Conservation (phyloP, 1,140 invertebrate species). For the Paracyclopina nana region DNA sequence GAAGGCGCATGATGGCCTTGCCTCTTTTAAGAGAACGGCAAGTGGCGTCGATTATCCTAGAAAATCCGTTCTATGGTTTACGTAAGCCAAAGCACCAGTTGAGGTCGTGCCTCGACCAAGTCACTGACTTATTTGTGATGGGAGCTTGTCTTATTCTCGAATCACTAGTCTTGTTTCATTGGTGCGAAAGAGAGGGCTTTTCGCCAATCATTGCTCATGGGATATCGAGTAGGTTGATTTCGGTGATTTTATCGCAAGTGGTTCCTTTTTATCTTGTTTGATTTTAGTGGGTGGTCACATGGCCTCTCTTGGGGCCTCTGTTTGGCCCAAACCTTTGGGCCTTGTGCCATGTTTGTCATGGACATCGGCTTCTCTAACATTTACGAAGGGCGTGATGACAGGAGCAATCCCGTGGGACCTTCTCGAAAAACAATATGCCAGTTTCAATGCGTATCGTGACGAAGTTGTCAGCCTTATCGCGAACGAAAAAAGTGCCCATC, state of each 20-base stretch:
- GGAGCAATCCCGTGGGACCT: slow-evolving; percentile 82
- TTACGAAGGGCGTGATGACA: slow-evolving; percentile 86
- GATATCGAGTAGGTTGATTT: no score
- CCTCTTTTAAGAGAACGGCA: slow-evolving; percentile 70
- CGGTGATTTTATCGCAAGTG: slow-evolving; percentile 33
- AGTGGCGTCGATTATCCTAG: slow-evolving; percentile 78
- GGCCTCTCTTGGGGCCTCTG: slow-evolving; percentile 85
- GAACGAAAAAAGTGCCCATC: slow-evolving; percentile 36
- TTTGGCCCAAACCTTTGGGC: slow-evolving; percentile 64
- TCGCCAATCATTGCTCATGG: slow-evolving; percentile 2
- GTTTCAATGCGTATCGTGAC: slow-evolving; percentile 55
- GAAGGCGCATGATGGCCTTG: slow-evolving; percentile 69
- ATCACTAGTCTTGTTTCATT: slow-evolving; percentile 71
- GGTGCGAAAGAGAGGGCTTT: slow-evolving; percentile 58
- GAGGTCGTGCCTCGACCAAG: slow-evolving; percentile 81
- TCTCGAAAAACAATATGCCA: slow-evolving; percentile 66
- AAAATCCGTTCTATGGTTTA: slow-evolving; percentile 91
- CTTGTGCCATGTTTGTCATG: slow-evolving; percentile 88
- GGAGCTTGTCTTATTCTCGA: slow-evolving; percentile 88
- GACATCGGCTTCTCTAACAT: slow-evolving; percentile 87
- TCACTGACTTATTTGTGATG: slow-evolving; percentile 98
- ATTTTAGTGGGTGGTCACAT: slow-evolving; percentile 99
- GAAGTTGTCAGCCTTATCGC: slow-evolving; percentile 54
- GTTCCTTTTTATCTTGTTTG: slow-evolving; percentile 70
- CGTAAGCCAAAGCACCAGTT: slow-evolving; percentile 78